Evolutionary conservation across 2,888 invertebrate genomes (phyloP), one percentile per base, ranked within the genome.

Genomic region (Caenorhabditis panamensis): DNA sequence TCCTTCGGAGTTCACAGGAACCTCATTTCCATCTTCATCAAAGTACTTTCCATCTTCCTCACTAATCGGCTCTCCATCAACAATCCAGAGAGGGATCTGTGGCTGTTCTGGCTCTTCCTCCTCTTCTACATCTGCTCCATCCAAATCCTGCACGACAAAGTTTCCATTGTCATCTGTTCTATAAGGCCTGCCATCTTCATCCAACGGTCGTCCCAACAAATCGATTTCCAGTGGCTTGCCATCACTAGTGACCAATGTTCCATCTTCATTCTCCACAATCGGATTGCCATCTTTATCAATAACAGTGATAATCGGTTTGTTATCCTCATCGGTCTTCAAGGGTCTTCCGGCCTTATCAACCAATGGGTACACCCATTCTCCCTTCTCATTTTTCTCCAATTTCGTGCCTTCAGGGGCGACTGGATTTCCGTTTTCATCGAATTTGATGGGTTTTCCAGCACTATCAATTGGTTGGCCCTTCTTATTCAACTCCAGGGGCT

Each of bases 361-460:
- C 6, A 83, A 28, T 11, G 82, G 82, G 72, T 89, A 90, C 11
- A 88, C 63, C 84, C 85, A 89, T 22, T 87, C 84, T 16, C 86
- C 87, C 16, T 88, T 76, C 4, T 83, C 77, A 71, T 88, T 87
- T 51, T 85, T 83, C 41, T 79, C 68, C 36, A 90, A 64, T 18
- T 68, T 56, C 4, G 84, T 69, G 6, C 87, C 88, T 13, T 84
- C 82, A 13, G 88, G 88, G 11, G 80, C 84, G 11, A 86, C 20
- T 18, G 88, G 88, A 16, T 63, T 56, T 8, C 86, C 88, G 8
- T 84, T 66, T 8, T 85, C 79, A 44, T 89, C 84, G n/a, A 73
- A 68, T 22, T 80, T 66, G 11, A 88, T 71, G 0, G 82, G 80
- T 20, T 83, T 67, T 37, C 88, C 88, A 24, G 79, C 53, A 36